Evolutionary conservation across 1,140 invertebrate species (phyloP), one percentile per base, ranked within the genome.

Genomic region (Telenomus remus): DNA sequence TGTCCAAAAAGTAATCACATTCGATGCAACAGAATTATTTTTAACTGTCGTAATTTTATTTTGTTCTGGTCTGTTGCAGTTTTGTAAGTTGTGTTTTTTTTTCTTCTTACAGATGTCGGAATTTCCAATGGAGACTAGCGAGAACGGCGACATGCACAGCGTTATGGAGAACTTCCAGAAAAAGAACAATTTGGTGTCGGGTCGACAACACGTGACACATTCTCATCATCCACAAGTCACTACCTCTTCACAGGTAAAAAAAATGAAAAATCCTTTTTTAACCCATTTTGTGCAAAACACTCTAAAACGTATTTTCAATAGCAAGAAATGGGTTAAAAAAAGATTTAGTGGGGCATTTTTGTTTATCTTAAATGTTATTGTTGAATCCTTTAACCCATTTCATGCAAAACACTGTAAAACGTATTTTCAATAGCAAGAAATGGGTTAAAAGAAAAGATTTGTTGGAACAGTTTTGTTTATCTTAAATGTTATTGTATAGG

Each of bases 141-240:
- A 87, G 42, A 85, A 82, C 80, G 85, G 83, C 27, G 84, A 87
- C 51, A 87, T 87, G 85, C 84, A 86, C 14, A 70, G 82, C 54
- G 86, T 85, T 64, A 86, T 87, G 85, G 85, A 87, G 57, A 86
- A 85, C 61, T 86, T 87, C 44, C 85, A 86, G 54, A 87, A 86
- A 63, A 86, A 87, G 64, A 86, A 86, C 69, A 84, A 84, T 53
- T 48, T 86, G 59, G 80, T 85, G 39, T 65, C 82, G 9, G 82
- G 81, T 48, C 80, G 83, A 60, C 71, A 82, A 51, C 82, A 78
- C 64, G 79, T 82, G 56, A 75, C 76, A 42, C 75, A 77, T 35
- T 77, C 66, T 10, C 83, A 85, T 60, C 84, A 84, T 79, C 85
- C 84, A 11, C 84, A 85, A 77, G 83, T 85, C 61, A 85, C 80